Evolutionary conservation across 1,140 invertebrate genomes (phyloP), one percentile per base, ranked within the genome.

Genomic region (Drosophila mauritiana): DNA sequence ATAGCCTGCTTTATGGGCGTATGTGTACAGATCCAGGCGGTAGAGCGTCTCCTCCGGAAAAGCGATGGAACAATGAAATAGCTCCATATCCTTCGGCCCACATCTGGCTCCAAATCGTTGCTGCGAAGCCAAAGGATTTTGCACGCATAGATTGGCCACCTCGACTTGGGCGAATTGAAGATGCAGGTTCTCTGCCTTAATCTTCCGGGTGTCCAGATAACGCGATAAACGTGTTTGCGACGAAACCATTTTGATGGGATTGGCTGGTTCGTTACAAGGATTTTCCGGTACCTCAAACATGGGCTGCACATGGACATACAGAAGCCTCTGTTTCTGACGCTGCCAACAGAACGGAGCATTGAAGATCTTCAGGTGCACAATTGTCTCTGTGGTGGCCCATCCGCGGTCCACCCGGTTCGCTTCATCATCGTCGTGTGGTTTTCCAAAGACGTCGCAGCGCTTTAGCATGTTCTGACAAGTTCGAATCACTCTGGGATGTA

Each of bases 361-460:
- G 76, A 95, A 95, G 78, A 98, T 93, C 91, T 97, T 97, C 64
- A 99, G 95, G 89, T 98, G 97, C 49, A 98, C 93, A 49, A 96
- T 94, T 31, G 95, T 96, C 90, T 98, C 97, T 55, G 95, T 94
- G 12, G 96, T 97, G 0, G 98, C 92, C 97, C 97, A 99, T 1
- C 97, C 98, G 53, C 94, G 94, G 78, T 96, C 95, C 11, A 97
- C 92, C 68, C 93, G 94, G 12, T 93, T 92, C 20, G 93, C 92
- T 0, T n/a, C 45, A 0, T 37, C 10, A 3, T 34, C 7, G 8
- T 94, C 93, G 86, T 95, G 94, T 91, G 94, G 93, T 73, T 93
- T 92, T 10, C 97, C 96, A 92, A 96, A 96, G 46, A 84, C 90
- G 17, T 95, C 94, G n/a, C 53, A 92, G 34, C 5, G 51, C 75